Conservation (phyloP, 2,888 invertebrate genomes). For the Agrotis clavis region DNA sequence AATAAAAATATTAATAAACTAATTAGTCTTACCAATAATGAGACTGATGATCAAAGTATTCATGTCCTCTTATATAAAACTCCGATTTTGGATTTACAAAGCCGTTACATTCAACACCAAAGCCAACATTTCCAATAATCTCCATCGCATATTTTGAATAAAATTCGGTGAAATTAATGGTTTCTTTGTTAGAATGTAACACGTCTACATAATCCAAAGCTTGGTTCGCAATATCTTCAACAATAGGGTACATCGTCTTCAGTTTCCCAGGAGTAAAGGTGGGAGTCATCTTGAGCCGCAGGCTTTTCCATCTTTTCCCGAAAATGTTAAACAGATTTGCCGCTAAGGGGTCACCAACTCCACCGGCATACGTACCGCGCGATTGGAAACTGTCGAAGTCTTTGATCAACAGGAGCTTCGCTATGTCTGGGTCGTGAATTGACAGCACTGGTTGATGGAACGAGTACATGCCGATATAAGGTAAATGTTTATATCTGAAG, state of each 20-base stretch:
- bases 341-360: conserved; percentile 91
- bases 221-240: conserved; percentile 90
- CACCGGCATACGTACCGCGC: conserved; percentile 92
- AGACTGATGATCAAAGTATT: conserved; percentile 84
- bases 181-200: conserved; percentile 72
- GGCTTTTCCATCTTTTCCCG: conserved; percentile 92
- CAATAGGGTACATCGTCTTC: conserved; percentile 92
- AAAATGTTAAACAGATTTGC: conserved; percentile 91
- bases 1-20: conserved; percentile 15
- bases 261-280: conserved; percentile 93
- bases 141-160: conserved; percentile 92
- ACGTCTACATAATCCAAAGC: conserved; percentile 84
- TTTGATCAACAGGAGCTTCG: conserved; percentile 91
- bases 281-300: conserved; percentile 92
- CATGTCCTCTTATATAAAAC: conserved; percentile 86
- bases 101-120: conserved; percentile 92
- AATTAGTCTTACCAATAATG: conserved; percentile 80
- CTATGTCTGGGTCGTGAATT: conserved; percentile 92
- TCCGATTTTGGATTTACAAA: conserved; percentile 90
- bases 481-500: conserved; percentile 86
- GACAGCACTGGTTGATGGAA: conserved; percentile 92
- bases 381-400: conserved; percentile 93
- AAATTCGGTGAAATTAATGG: conserved; percentile 90
- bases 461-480: conserved; percentile 92
- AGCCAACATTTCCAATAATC: conserved; percentile 92